These are phyloP conservation scores for Philereme vetulata DNA, from an alignment of 2,888 invertebrate species.

Conservation along the genomic window DNA sequence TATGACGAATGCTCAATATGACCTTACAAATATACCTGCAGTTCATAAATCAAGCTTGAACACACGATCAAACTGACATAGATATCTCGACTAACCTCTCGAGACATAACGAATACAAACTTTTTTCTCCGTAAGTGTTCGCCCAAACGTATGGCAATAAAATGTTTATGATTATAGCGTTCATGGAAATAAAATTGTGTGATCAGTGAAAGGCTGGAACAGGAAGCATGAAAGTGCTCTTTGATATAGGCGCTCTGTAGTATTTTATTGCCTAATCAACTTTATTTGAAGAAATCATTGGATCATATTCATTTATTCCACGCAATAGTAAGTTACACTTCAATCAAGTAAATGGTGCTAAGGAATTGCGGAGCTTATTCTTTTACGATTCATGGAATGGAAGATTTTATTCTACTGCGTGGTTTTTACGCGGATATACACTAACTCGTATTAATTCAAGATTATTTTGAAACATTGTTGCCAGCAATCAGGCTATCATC, in stretches of 20 bases:
- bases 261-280: slow-evolving; percentile 50
- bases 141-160: slow-evolving; percentile 74
- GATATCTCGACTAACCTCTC: slow-evolving; percentile 65
- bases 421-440: slow-evolving; percentile 39
- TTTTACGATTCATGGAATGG: slow-evolving; percentile 35
- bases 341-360: slow-evolving; percentile 36
- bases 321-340: slow-evolving; percentile 35
- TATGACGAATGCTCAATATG: slow-evolving; percentile 53
- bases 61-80: slow-evolving; percentile 74
- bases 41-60: slow-evolving; percentile 74
- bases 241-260: slow-evolving; percentile 53
- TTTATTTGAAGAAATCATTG: slow-evolving; percentile 51
- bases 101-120: slow-evolving; percentile 53
- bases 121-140: slow-evolving; percentile 60
- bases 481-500: not conserved
- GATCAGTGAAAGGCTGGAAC: slow-evolving; percentile 61
- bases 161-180: slow-evolving; percentile 79
- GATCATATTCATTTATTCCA: slow-evolving; percentile 40
- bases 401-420: slow-evolving; percentile 41
- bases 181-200: slow-evolving; percentile 76
- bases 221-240: slow-evolving; percentile 53
- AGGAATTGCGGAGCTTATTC: slow-evolving; percentile 28
- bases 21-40: slow-evolving; percentile 50
- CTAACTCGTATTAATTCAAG: slow-evolving; percentile 13
- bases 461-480: slow-evolving; percentile 6